Percentiles rank a stretch among this genome's conserved stretches.
Evolutionary conservation across 2,888 invertebrate genomes (phyloP).

Genomic region (Ligdia adustata): DNA sequence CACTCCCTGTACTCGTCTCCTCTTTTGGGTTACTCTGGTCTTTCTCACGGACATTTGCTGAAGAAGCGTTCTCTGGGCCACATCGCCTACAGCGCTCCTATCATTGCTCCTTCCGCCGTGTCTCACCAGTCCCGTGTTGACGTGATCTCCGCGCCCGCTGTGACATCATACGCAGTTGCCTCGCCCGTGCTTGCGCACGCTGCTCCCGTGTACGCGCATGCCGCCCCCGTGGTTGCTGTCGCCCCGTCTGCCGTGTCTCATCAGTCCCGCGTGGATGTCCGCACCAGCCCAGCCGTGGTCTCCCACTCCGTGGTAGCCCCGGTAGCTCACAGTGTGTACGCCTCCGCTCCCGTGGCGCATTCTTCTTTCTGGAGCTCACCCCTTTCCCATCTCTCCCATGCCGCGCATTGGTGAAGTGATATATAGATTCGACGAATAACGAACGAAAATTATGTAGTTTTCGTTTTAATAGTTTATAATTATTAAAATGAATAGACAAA

Average conservation of each 20-base stretch:
- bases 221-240: slow-evolving; percentile 44
- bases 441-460: slow-evolving; percentile 58
- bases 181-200: slow-evolving; percentile 44
- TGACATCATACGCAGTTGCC: slow-evolving; percentile 53
- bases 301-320: slow-evolving; percentile 49
- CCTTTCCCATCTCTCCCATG: slow-evolving; percentile 49
- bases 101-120: slow-evolving; percentile 67
- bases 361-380: slow-evolving; percentile 60
- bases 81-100: slow-evolving; percentile 53
- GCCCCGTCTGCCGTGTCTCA: slow-evolving; percentile 65
- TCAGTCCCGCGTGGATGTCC: slow-evolving; percentile 62
- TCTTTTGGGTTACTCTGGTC: slow-evolving; percentile 17
- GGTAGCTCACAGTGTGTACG: slow-evolving; percentile 27
- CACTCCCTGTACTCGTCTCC: slow-evolving; percentile 40
- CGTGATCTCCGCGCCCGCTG: slow-evolving; percentile 55
- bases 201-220: slow-evolving; percentile 45
- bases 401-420: slow-evolving; percentile 59
- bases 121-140: slow-evolving; percentile 77
- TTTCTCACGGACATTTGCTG: slow-evolving; percentile 49
- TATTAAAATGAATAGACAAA: slow-evolving; percentile 72
- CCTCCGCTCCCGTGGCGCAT: slow-evolving; percentile 56
- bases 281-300: slow-evolving; percentile 55
- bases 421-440: slow-evolving; percentile 55
- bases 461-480: slow-evolving; percentile 57
- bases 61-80: slow-evolving; percentile 58